A percentile compares a stretch with the other conserved stretches of the same genome.
phyloP scores from a whole-genome alignment of 2,113 vertebrate genomes.

The Lanius collurio region DNA sequence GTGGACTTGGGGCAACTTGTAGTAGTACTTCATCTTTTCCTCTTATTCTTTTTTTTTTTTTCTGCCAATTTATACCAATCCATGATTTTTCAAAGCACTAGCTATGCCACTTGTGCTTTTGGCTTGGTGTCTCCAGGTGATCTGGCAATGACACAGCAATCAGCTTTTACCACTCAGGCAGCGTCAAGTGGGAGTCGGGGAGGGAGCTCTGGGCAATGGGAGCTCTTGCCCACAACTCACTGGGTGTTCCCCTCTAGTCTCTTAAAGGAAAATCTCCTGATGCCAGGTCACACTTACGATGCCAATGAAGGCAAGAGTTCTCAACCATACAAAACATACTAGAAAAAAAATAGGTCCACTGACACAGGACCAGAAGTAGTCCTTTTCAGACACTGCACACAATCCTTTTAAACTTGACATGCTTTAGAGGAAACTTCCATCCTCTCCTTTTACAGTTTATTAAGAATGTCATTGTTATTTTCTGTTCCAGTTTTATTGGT shows the following conservation, averaged over 20 bases:
- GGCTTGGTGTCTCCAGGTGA: neutral
- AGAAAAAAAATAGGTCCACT: neutral
- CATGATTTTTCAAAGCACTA: neutral
- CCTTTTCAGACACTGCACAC: neutral
- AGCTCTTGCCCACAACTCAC: neutral
- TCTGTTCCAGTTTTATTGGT: slow-evolving; percentile 32
- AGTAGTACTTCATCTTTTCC: neutral
- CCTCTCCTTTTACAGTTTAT: slow-evolving; percentile 4
- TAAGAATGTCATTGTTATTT: slow-evolving; percentile 15
- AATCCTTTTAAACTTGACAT: neutral
- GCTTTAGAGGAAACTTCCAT: neutral
- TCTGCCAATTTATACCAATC: neutral
- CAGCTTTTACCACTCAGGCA: neutral
- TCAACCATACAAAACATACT: neutral
- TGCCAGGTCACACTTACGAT: neutral
- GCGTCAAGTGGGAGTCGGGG: rapidly evolving
- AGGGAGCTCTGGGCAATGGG: neutral
- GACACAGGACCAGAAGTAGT: neutral
- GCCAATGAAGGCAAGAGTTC: neutral
- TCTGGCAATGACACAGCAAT: rapidly evolving
- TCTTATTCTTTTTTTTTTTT: neutral
- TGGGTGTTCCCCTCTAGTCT: neutral
- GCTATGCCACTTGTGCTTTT: neutral
- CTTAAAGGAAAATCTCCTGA: neutral
- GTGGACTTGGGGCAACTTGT: neutral